Evolutionary conservation across 1,140 invertebrate genomes (phyloP), one percentile per base, ranked within the genome.

Genomic region (Brachionus manjavacas): DNA sequence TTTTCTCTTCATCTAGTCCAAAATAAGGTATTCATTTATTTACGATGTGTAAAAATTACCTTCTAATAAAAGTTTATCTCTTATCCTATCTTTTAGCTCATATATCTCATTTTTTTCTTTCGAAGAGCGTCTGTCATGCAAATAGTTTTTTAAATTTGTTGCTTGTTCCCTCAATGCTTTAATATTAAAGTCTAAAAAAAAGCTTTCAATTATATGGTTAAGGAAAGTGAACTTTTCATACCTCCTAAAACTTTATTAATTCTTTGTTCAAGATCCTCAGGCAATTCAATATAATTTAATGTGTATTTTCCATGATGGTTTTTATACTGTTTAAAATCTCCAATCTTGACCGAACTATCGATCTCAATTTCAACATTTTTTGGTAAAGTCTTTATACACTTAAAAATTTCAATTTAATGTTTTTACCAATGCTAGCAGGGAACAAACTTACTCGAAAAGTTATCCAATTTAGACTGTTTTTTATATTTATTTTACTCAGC

Each of bases 271-370:
- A 76, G 72, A 2, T 76, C 41, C 12, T 11, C 6, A 14, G 72
- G 72, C 23, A 81, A 14, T 68, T 81, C 39, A 20, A 64, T 81
- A 41, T 16, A 64, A 9, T 81, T 81, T 16, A 39, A 31, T 12
- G 11, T 25, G 25, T 41, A 64, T 81, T 81, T 81, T 41, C 79
- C 79, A 60, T 52, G 52, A 81, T 81, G 79, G 16, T 60, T 64
- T 43, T 81, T 81, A 12, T 43, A 68, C 3, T 81, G 28, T 20
- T 60, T 64, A 41, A 81, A 68, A 39, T 60, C 35, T 16, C 52
- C 79, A 12, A 41, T 64, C 66, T 81, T 46, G 14, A 81, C 31
- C 7, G 31, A 39, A 4, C 20, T 55, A 46, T 68, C 64, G 8
- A 81, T 64, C 64, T 81, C 8, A 35, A 81, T 16, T 41, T 60